Evolutionary conservation across 1,140 invertebrate species (phyloP).

Genomic region (Andrena cerasifolii): DNA sequence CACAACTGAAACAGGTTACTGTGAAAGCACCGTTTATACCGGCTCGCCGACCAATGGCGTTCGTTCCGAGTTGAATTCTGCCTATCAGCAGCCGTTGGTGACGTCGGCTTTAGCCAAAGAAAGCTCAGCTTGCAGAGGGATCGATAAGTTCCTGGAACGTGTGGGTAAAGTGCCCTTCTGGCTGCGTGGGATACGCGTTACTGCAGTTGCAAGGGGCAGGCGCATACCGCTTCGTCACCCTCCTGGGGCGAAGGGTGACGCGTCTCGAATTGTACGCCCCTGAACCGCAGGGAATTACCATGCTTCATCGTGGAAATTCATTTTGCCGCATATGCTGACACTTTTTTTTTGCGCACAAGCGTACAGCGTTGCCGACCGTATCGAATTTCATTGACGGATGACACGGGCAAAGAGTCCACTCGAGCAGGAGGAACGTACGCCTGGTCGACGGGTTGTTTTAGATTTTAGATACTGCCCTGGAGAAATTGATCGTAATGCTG

Average conservation of each 20-base stretch:
- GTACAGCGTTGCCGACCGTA: background rate
- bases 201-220: background rate
- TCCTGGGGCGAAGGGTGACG: background rate
- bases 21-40: slow-evolving; percentile 72
- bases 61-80: slow-evolving; percentile 54
- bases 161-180: slow-evolving; percentile 8
- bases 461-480: background rate
- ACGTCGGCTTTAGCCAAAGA: slow-evolving; percentile 60
- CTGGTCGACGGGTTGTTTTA: background rate
- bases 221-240: slow-evolving; percentile 13
- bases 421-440: too few species aligned
- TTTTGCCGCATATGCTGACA: slow-evolving; percentile 9
- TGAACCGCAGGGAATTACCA: background rate
- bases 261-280: background rate
- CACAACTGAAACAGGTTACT: slow-evolving; percentile 72
- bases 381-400: too few species aligned
- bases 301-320: slow-evolving; percentile 10
- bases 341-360: too few species aligned
- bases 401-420: too few species aligned
- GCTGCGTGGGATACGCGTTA: slow-evolving; percentile 6
- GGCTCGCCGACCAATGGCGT: slow-evolving; percentile 62
- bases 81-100: slow-evolving; percentile 51
- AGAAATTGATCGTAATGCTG: background rate
- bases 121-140: slow-evolving; percentile 50
- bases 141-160: slow-evolving; percentile 59